Percentiles rank a stretch among this genome's conserved stretches.
phyloP scores from a whole-genome alignment of 2,888 invertebrate species.

The Oscheius sp. region DNA sequence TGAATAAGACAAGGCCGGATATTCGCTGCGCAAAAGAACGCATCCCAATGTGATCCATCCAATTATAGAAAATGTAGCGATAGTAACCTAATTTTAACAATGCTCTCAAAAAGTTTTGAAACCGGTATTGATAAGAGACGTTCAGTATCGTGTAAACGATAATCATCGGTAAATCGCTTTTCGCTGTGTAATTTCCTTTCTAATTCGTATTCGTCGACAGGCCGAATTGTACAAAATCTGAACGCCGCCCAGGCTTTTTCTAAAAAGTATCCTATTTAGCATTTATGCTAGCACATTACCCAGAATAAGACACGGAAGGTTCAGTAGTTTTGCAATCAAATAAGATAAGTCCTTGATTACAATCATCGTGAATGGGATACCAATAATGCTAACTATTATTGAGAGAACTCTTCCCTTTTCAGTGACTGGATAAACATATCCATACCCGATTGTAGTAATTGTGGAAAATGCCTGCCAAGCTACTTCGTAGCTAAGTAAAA shows the following conservation, averaged over 20 bases:
- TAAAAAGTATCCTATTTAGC: slow-evolving; percentile 21
- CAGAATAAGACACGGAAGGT: slow-evolving; percentile 53
- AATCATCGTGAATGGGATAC: slow-evolving; percentile 71
- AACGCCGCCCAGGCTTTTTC: slow-evolving; percentile 57
- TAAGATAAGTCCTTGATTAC: slow-evolving; percentile 70
- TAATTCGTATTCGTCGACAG: slow-evolving; percentile 45
- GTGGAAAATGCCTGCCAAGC: slow-evolving; percentile 38
- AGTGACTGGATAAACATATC: slow-evolving; percentile 71
- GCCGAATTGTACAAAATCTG: slow-evolving; percentile 58
- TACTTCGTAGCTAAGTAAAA: neutral
- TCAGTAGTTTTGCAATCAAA: slow-evolving; percentile 46
- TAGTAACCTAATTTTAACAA: slow-evolving; percentile 36
- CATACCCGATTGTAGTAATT: slow-evolving; percentile 66
- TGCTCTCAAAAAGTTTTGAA: neutral
- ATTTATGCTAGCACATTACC: slow-evolving; percentile 32
- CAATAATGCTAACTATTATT: slow-evolving; percentile 70
- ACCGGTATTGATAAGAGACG: slow-evolving; percentile 53
- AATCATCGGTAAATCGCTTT: slow-evolving; percentile 31
- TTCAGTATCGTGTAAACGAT: slow-evolving; percentile 42
- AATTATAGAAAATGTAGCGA: slow-evolving; percentile 57
- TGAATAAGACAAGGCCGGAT: slow-evolving; percentile 67
- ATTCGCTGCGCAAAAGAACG: slow-evolving; percentile 68
- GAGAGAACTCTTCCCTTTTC: slow-evolving; percentile 68
- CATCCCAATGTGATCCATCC: slow-evolving; percentile 64
- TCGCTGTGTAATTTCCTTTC: slow-evolving; percentile 31